These are phyloP conservation scores for Laterallus jamaicensis DNA, from an alignment of 2,113 vertebrate genomes.

Conservation along the genomic window DNA sequence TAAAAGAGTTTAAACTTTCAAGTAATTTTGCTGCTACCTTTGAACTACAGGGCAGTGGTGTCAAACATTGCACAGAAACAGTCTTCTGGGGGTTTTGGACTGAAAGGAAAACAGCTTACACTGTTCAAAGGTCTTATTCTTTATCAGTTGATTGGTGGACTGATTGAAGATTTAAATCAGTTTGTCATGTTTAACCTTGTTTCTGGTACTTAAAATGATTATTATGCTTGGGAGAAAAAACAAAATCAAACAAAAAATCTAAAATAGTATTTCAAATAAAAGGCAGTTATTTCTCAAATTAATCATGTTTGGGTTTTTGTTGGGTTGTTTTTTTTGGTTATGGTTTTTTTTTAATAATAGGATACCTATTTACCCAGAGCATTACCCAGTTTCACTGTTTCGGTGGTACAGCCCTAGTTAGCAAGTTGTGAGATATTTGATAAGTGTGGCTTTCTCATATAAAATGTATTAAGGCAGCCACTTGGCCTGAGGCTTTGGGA, in stretches of 20 bases:
- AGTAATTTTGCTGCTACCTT: not conserved
- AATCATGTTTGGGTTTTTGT: too few species aligned
- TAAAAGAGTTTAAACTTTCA: not conserved
- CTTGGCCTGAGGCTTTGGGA: not conserved
- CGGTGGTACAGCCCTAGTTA: not conserved
- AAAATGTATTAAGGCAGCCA: not conserved
- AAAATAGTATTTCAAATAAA: not conserved
- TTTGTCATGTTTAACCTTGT: not conserved
- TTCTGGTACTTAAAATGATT: not conserved
- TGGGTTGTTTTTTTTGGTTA: too few species aligned
- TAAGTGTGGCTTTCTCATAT: not conserved
- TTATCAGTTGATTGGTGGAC: not conserved
- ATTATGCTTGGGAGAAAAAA: too few species aligned
- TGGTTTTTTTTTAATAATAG: not conserved
- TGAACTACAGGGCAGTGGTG: not conserved
- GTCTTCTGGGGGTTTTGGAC: not conserved
- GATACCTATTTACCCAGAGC: not conserved
- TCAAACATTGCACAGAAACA: not conserved
- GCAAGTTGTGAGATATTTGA: not conserved
- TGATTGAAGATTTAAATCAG: not conserved
- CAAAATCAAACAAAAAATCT: not conserved
- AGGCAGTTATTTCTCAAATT: accelerated
- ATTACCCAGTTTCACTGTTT: not conserved
- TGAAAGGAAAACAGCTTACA: not conserved
- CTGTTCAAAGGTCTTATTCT: not conserved